These are phyloP conservation scores for Drosophila diplacantha DNA, from an alignment of 2,888 invertebrate genomes.

Conservation along the genomic window DNA sequence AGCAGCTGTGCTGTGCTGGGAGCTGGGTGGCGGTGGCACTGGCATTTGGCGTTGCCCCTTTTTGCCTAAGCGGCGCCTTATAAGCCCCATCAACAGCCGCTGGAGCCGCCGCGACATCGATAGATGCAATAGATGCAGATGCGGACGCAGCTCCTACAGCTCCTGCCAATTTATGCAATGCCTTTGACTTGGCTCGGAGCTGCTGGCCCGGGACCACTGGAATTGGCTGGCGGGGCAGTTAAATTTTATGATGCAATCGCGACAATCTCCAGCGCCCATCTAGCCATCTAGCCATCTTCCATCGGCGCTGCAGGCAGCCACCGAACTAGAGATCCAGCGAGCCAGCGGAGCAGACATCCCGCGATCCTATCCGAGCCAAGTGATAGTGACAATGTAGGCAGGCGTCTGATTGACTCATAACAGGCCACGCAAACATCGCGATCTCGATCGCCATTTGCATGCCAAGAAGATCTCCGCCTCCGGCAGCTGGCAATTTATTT, in stretches of 20 bases:
- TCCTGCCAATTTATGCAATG: conserved; percentile 64
- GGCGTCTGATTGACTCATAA: conserved; percentile 71
- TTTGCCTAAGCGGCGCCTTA: conserved; percentile 65
- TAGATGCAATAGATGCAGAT: conserved; percentile 24
- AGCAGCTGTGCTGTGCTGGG: conserved; percentile 5
- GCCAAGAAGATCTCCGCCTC: conserved; percentile 36
- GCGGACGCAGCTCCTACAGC: conserved; percentile 37
- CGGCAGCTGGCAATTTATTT: conserved; percentile 60
- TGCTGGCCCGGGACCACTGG: conserved; percentile 12
- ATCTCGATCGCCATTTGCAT: conserved; percentile 61
- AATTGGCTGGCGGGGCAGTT: conserved; percentile 53
- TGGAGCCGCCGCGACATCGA: conserved; percentile 31
- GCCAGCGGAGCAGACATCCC: conserved; percentile 9
- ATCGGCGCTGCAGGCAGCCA: conserved; percentile 40
- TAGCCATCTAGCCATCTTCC: conserved; percentile 30
- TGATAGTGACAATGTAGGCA: conserved; percentile 69
- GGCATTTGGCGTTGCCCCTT: conserved; percentile 35
- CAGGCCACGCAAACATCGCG: conserved; percentile 63
- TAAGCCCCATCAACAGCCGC: conserved; percentile 48
- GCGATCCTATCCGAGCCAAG: conserved; percentile 41
- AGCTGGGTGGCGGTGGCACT: conserved; percentile 4
- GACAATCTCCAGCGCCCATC: conserved; percentile 57
- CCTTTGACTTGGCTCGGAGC: conserved; percentile 42
- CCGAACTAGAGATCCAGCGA: conserved; percentile 14
- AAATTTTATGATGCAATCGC: conserved; percentile 70